These are phyloP conservation scores for Budorcas taxicolor DNA, from an alignment of 2,113 vertebrate species.

Conservation along the genomic window DNA sequence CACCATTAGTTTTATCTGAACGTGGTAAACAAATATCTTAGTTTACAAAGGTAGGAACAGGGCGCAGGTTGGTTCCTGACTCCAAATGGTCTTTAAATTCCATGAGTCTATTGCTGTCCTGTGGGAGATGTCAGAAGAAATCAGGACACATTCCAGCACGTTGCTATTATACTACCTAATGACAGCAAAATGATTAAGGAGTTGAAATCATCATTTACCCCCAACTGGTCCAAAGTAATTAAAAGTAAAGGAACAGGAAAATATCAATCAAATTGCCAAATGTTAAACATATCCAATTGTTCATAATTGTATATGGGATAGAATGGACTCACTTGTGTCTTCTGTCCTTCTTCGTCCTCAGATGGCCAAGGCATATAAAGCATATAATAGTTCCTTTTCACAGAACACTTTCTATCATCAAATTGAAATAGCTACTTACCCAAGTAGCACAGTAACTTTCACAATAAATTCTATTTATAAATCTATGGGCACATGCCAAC, in stretches of 20 bases:
- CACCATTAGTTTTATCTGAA: conserved; percentile 8
- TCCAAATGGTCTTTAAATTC: neutral
- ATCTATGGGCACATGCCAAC: conserved; percentile 52
- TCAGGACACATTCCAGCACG: neutral
- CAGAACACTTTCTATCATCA: conserved; percentile 51
- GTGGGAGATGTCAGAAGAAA: neutral
- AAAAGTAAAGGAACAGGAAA: neutral
- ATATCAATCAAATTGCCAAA: neutral
- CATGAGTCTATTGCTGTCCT: neutral
- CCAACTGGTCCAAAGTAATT: neutral
- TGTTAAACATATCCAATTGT: neutral
- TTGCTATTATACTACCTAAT: neutral
- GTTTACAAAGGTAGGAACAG: neutral
- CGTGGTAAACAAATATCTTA: neutral
- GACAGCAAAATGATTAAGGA: neutral
- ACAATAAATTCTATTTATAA: conserved; percentile 72
- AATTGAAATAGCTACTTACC: conserved; percentile 58
- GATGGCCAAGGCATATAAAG: conserved; percentile 21
- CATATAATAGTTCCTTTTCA: conserved; percentile 57
- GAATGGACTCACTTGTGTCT: conserved; percentile 19
- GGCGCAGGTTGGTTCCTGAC: neutral
- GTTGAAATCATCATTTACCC: neutral
- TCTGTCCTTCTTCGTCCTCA: conserved; percentile 26
- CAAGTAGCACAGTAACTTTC: conserved; percentile 41
- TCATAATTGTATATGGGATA: neutral